Evolutionary conservation across 1,140 invertebrate genomes (phyloP), one percentile per base, ranked within the genome.

Genomic region (Drosophila equinoxialis): DNA sequence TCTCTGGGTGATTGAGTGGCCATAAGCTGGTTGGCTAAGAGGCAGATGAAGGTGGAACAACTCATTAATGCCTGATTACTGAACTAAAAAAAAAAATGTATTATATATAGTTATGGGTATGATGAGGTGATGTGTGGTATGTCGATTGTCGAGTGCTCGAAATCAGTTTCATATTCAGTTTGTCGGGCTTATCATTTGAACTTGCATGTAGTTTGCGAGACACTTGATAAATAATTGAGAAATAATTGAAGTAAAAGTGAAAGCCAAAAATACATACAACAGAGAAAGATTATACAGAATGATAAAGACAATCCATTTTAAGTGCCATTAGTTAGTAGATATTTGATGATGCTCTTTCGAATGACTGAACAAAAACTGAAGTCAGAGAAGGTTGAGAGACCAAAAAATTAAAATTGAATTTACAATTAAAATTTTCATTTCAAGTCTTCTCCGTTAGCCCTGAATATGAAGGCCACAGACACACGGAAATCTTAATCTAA

Each of bases 41-140:
- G 42, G 42, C 35, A 42, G 42, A 17, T 45, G 63, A 39, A 33
- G 37, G 54, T 41, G 41, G 68, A 39, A 37, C 17, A 67, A 65
- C 69, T 77, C 73, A 77, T 77, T 77, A 77, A 77, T 61, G 73
- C 64, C 73, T 67, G 73, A 75, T 75, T 75, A 75, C 65, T 51
- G 45, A 51, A 51, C 17, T 20, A 10, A 17, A 8, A 48, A 30
- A 1, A 26, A 26, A 26, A 4, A 6, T 30, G 6, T 30, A 30
- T 30, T 17, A 20, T 20, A 20, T 48, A 20, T 48, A 48, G 35
- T 10, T 10, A 37, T 37, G 35, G 35, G 35, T 48, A 7, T 48
- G 14, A 20, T 20, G 20, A 3, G 20, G 20, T 7, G 45, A 23
- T 51, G 17, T 17, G 13, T 5, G 30, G 30, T 30, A 30, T 30